These are phyloP conservation scores for Pungitius pungitius DNA, from an alignment of 2,113 vertebrate species.

Conservation along the genomic window DNA sequence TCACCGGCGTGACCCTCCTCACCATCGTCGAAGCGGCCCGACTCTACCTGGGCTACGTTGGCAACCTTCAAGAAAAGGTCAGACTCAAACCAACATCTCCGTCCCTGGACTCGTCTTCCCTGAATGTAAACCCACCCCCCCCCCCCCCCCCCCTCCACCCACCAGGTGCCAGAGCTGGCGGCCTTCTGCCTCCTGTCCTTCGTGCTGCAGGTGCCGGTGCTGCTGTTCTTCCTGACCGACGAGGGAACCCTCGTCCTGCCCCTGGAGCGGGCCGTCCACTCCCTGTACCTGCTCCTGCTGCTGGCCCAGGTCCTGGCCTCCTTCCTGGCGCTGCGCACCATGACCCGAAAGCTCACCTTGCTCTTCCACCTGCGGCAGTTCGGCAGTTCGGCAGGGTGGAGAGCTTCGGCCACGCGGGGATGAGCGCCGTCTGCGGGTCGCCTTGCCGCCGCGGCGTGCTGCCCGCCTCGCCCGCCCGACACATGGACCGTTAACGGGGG, in stretches of 20 bases:
- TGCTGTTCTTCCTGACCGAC: slow-evolving; percentile 87
- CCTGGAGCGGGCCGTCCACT: slow-evolving; percentile 81
- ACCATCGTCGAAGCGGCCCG: slow-evolving; percentile 77
- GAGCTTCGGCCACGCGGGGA: slow-evolving; percentile 23
- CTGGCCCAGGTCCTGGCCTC: slow-evolving; percentile 74
- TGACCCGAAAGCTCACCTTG: slow-evolving; percentile 81
- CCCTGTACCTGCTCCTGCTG: slow-evolving; percentile 81
- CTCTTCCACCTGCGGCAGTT: slow-evolving; percentile 83
- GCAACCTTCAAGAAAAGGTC: slow-evolving; percentile 89
- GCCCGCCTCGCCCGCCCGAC: slow-evolving; percentile 53
- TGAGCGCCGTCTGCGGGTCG: slow-evolving; percentile 53
- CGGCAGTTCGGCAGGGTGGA: slow-evolving; percentile 68
- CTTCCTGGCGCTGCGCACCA: slow-evolving; percentile 78
- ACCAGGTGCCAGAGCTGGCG: slow-evolving; percentile 86
- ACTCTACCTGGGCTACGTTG: slow-evolving; percentile 85
- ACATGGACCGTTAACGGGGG: slow-evolving; percentile 44
- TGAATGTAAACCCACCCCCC: slow-evolving; percentile 1
- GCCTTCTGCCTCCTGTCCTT: slow-evolving; percentile 87
- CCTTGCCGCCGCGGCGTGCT: slow-evolving; percentile 66
- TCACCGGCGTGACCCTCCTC: slow-evolving; percentile 80
- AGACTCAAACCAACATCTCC: slow-evolving; percentile 28
- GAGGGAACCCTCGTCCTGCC: slow-evolving; percentile 79
- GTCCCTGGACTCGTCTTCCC: not conserved
- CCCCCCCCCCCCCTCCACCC: not conserved
- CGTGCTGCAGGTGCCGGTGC: slow-evolving; percentile 85